These are phyloP conservation scores for Rhadinocentrus ornatus DNA, from an alignment of 2,797 vertebrate genomes.

Conservation along the genomic window DNA sequence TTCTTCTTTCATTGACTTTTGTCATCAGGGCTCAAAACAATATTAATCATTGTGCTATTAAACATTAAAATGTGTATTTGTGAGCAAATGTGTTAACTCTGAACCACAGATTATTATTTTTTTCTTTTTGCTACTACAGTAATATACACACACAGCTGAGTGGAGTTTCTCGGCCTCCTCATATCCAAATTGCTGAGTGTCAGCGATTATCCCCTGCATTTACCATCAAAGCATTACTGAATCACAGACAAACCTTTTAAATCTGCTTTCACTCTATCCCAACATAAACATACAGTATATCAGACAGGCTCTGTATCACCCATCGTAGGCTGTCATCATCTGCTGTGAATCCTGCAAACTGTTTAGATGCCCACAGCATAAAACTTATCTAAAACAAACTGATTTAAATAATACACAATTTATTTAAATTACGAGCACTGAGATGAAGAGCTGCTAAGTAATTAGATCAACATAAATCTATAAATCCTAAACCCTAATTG, in stretches of 20 bases:
- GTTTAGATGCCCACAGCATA: background rate
- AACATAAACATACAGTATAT: background rate
- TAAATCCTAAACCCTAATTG: background rate
- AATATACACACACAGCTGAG: background rate
- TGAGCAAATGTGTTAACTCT: background rate
- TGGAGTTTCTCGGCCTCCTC: background rate
- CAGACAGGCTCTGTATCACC: background rate
- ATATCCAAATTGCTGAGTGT: background rate
- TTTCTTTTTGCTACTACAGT: background rate
- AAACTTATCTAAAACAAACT: background rate
- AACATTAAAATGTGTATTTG: background rate
- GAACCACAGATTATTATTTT: background rate
- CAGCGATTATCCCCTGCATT: background rate
- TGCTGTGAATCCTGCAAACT: background rate
- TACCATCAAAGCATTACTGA: background rate
- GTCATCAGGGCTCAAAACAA: background rate
- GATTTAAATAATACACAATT: background rate
- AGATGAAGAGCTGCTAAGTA: background rate
- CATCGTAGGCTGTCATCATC: background rate
- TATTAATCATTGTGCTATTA: background rate
- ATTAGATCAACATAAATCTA: background rate
- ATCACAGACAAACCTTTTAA: constrained; percentile 8
- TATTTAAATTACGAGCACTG: background rate
- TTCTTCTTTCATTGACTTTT: background rate
- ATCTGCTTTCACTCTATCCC: constrained; percentile 5